Base-by-base conservation (phyloP, 2,113 vertebrate genomes). In the Meriones unguiculatus region DNA sequence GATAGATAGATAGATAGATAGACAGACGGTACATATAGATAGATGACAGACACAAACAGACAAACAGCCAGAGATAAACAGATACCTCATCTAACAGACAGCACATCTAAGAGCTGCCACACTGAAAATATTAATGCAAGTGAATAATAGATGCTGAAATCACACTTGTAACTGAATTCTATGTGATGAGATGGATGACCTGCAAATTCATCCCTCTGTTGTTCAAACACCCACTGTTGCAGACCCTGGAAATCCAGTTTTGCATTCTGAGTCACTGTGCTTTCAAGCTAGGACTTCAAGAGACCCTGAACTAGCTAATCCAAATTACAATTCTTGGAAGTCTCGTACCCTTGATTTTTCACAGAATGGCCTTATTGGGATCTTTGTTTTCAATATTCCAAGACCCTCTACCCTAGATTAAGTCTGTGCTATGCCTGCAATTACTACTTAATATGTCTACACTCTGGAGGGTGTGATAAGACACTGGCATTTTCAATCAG, bases 371-470 rank as follows among this genome's bases (percentile, higher is more conserved):
- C 41, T 78, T 70, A 86, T 0, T 76, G 62, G 32, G 64, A 89
- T 86, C 46, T 50, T 84, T 50, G 82, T 85, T 46, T 85, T 65
- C 15, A 86, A 82, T 35, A 28, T 70, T 84, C 84, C 65, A 86
- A 89, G 18, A 87, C 70, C 14, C 59, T 96, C 57, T 54, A 13
- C 87, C 59, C 57, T 75, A 93, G n/a, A 94, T 57, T 94, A 96
- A 85, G 35, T 72, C 5, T 89, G 14, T 70, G 35, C 30, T 91
- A 38, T 25, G 18, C 86, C 1, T 89, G 4, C 93, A 65, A 89
- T 32, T 88, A 93, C 50, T 25, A 35, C 25, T 80, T 89, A 72
- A 65, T 95, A 28, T 91, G 86, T 77, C 86, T 88, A 80, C 3
- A 77, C 41, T 78, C 5, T 25, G 81, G 76, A 90, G 50, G 54